Percentiles rank a stretch among this genome's conserved stretches.
phyloP scores from a whole-genome alignment of 2,113 vertebrate genomes.

The Strix aluco region DNA sequence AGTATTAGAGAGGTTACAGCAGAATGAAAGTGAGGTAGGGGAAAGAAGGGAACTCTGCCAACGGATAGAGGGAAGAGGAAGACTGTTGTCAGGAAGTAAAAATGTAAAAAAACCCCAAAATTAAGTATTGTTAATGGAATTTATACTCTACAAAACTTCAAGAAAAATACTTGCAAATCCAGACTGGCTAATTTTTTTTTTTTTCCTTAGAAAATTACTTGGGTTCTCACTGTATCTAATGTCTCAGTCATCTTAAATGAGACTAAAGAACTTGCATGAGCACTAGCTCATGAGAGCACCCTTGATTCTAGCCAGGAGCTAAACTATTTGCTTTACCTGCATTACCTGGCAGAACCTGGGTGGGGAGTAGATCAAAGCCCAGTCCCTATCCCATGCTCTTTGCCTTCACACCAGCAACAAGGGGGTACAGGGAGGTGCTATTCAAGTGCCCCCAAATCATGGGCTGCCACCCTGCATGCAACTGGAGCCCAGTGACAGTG shows the following conservation, averaged over 20 bases:
- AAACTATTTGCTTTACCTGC: neutral
- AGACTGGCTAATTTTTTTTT: neutral
- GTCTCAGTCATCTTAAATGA: neutral
- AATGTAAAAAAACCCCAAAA: neutral
- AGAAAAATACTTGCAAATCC: neutral
- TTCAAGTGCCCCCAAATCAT: neutral
- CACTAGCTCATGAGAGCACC: neutral
- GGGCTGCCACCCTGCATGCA: neutral
- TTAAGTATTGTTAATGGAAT: neutral
- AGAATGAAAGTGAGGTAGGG: neutral
- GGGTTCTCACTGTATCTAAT: neutral
- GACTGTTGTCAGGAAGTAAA: neutral
- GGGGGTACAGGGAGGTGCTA: neutral
- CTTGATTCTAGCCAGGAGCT: neutral
- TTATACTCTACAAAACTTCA: neutral
- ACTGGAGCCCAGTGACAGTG: neutral
- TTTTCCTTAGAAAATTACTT: neutral
- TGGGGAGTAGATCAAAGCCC: neutral
- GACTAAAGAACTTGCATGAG: neutral
- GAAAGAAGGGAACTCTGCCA: neutral
- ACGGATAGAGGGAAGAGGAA: fast-evolving
- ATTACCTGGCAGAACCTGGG: neutral
- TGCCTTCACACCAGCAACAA: neutral
- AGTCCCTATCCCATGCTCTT: neutral
- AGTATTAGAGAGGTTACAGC: neutral